Evolutionary conservation across 2,888 invertebrate genomes (phyloP), one percentile per base, ranked within the genome.

Genomic region (Cephus nigrinus): DNA sequence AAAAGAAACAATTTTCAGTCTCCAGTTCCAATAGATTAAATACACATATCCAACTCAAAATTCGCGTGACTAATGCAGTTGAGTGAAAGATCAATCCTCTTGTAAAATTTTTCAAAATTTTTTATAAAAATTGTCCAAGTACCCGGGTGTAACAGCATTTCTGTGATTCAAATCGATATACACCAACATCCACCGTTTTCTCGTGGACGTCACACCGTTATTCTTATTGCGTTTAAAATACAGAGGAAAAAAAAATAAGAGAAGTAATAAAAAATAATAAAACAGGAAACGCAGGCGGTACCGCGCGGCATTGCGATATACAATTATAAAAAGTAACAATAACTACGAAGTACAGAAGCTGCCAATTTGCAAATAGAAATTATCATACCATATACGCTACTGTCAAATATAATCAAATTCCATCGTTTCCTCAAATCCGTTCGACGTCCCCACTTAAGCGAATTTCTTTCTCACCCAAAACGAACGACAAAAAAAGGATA

Each of bases 291-390:
- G 55, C 55, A 55, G 23, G 23, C 15, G 55, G 23, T 55, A 55
- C 55, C 55, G 55, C 55, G 55, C 55, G 23, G 55, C 55, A 55
- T 75, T 68, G 75, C 40, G 68, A 78, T 75, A 72, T 69, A 71
- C 75, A 72, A 75, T 68, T 72, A 78, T 75, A 80, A 82, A 82
- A 84, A 85, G 81, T 88, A 90, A 89, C 85, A 87, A 87, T 85
- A 86, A 84, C 84, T 88, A 86, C 86, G 86, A 89, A 86, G 85
- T 87, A 87, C 87, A 84, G 86, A 88, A 91, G 91, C 91, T 91
- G 91, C 91, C 91, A 89, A 90, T 89, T 87, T 85, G 76, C 84
- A 79, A 87, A 85, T 83, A 80, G 81, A 86, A 83, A 83, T 81
- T 84, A 74, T 80, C 71, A 55, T 73, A 85, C 83, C 78, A 83